Base-by-base conservation (phyloP, 2,888 invertebrate species). In the Pogonocherus hispidulus region DNA sequence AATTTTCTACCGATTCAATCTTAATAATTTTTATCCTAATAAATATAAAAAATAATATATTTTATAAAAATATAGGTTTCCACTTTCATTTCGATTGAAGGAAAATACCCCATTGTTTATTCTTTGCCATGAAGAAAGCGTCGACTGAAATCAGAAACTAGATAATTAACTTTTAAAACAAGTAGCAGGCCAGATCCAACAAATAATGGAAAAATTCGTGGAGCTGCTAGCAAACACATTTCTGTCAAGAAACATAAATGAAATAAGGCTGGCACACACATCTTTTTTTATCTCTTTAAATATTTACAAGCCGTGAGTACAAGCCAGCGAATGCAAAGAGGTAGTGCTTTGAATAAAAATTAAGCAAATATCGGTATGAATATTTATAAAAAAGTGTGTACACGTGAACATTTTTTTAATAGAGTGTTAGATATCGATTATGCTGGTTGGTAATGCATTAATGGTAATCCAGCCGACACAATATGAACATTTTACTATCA, bases 261-360 rank as follows among this genome's bases (percentile, higher is more conserved):
- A 44, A 57, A 47, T 22, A 32, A 47, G 32, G 20, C 59, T 16
- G 20, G 47, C 47, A 46, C 35, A 46, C 32, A 27, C 8, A 41
- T 51, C 23, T 44, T 59, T 46, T 41, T 49, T 32, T 59, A 59
- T 59, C 59, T 59, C 47, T 47, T 47, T 35, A 59, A 59, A 59
- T 49, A 59, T 59, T 59, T 46, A 59, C 59, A 23, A 47, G 47
- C 59, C n/a, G 47, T 59, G 47, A 59, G 47, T 59, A 59, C 32
- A 47, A 59, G 19, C 47, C 44, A 23, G 57, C 19, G 32, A 59
- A 49, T 59, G 32, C 59, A 59, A 46, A 32, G 27, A 27, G n/a
- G 32, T 32, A 35, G 32, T 27, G 59, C 5, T 59, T 47, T 47
- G 59, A 59, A 59, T 59, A 59, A 32, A 32, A 59, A 59, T 32